Evolutionary conservation across 2,797 vertebrate species (phyloP).

Genomic region (Acrossocheilus fasciatus): DNA sequence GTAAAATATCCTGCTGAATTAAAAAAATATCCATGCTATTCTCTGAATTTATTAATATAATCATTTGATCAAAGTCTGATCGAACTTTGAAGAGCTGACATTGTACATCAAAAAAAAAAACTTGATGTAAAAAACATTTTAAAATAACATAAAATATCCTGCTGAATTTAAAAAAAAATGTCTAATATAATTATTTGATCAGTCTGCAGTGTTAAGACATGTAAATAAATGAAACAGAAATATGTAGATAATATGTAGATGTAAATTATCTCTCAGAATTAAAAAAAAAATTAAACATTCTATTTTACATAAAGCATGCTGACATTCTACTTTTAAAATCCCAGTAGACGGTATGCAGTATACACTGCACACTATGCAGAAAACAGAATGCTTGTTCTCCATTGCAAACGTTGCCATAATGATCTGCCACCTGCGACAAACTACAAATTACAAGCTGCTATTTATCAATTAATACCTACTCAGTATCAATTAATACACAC

Average conservation of each 20-base stretch:
- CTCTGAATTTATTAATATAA: background rate
- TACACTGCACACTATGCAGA: background rate
- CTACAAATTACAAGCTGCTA: conserved; percentile 6
- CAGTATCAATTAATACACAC: conserved; percentile 8
- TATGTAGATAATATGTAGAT: background rate
- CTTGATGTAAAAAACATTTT: too few relatives aligned
- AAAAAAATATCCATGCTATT: background rate
- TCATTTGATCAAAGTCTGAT: too few relatives aligned
- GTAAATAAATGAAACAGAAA: background rate
- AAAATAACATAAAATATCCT: background rate
- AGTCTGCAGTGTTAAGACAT: background rate
- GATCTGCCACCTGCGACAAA: conserved; percentile 4
- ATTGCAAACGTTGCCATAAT: background rate
- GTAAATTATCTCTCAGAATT: background rate
- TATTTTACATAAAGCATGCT: background rate
- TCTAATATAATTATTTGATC: background rate
- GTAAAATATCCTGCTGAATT: too few relatives aligned
- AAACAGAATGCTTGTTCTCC: background rate
- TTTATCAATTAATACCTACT: conserved; percentile 29
- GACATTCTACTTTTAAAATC: background rate
- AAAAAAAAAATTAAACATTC: background rate
- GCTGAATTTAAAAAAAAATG: background rate
- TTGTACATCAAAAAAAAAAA: too few relatives aligned
- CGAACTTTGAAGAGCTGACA: too few relatives aligned
- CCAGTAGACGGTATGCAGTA: background rate